Base-by-base conservation (phyloP, 2,797 vertebrate species). In the Sebastes oblongus region DNA sequence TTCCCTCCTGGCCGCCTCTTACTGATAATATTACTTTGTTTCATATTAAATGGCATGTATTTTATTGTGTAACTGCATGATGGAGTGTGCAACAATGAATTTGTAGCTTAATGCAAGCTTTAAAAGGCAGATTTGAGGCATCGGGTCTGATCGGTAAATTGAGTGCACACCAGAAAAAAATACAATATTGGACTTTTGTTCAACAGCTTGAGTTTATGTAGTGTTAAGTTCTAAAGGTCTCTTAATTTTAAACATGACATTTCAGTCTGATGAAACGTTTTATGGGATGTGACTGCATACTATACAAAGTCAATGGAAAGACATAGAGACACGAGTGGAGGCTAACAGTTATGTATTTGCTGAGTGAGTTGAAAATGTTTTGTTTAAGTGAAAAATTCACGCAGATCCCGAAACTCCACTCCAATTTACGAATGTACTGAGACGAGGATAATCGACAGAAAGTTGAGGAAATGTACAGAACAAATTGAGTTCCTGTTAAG, bases 21-120 rank as follows among this genome's bases (percentile, higher is more conserved):
- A 29, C 74, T 77, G 55, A 52, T 87, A 22, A 70, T 83, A 81
- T 81, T 71, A 75, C 36, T 81, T 54, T 61, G 22, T 76, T 79
- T 75, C 50, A 73, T 82, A 79, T 90, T 85, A 91, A 89, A 86
- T 72, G 56, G 24, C 52, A 29, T 61, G 16, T 29, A 71, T 83
- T 89, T 87, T 77, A 71, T 75, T 84, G 72, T 69, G 29, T 66
- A 70, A 70, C 59, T 66, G 73, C 50, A 50, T 66, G 60, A 72
- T 24, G 62, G 27, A 69, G 27, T 58, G 25, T 27, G 59, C 55
- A 62, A 75, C 18, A 7, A 75, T 56, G 32, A 55, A 69, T 72
- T 34, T 46, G 59, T 60, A 13, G 18, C 56, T 30, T 27, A 18
- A 73, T 58, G 24, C 20, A 50, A 50, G 30, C 42, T 61, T 24